Percentiles rank a stretch among this genome's conserved stretches.
phyloP scores from a whole-genome alignment of 2,888 invertebrate species.

The Hirtodrosophila confusa region DNA sequence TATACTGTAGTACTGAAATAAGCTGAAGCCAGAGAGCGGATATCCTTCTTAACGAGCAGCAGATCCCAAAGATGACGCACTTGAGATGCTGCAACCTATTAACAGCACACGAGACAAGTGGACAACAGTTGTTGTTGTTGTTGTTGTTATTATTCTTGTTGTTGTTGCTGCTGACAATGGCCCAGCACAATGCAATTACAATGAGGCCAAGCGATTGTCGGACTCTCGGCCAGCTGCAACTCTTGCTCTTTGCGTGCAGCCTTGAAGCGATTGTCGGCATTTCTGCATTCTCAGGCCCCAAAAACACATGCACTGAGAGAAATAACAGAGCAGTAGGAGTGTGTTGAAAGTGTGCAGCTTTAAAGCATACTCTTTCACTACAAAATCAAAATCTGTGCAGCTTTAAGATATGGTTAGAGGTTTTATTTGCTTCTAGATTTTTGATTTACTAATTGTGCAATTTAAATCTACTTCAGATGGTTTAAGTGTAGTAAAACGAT shows the following conservation, averaged over 20 bases:
- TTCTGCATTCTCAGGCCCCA: constrained; percentile 9
- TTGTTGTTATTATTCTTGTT: no score
- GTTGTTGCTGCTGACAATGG: constrained; percentile 47
- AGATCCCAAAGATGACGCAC: constrained; percentile 29
- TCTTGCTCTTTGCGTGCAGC: constrained; percentile 37
- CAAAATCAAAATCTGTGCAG: no score
- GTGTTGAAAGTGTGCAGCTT: no score
- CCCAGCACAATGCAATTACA: constrained; percentile 52
- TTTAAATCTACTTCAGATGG: no score
- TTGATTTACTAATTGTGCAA: no score
- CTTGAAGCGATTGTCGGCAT: constrained; percentile 19
- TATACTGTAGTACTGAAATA: constrained; percentile 10
- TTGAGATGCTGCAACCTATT: constrained; percentile 40
- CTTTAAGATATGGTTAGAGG: no score
- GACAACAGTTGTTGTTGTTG: constrained; percentile 39
- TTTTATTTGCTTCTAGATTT: no score
- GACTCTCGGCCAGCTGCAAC: constrained; percentile 25
- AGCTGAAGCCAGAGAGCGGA: constrained; percentile 58
- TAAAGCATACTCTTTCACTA: no score
- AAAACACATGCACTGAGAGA: constrained; percentile 1
- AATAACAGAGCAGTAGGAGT: no score
- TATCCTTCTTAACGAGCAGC: constrained; percentile 68
- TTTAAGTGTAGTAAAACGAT: no score
- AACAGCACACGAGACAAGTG: constrained; percentile 55
- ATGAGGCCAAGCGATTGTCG: constrained; percentile 25